Evolutionary conservation across 2,797 vertebrate genomes (phyloP), one percentile per base, ranked within the genome.

Genomic region (Tangara arthus): DNA sequence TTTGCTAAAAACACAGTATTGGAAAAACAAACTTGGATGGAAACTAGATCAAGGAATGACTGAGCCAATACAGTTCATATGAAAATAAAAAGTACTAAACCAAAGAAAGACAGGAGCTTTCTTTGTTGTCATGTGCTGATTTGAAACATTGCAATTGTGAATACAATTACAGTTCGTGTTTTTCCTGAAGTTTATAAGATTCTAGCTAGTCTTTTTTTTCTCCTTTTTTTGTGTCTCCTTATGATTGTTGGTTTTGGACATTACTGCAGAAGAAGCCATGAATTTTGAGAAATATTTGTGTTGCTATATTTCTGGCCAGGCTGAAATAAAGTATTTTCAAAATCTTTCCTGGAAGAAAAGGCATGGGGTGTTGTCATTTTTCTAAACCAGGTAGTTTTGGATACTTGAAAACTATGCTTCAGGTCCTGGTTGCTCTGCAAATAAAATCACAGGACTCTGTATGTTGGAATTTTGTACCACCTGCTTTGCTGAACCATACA

Each of bases 21-120:
- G 65, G 60, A 60, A 68, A 94, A 95, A 69, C 26, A 85, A 92
- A 89, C 90, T 78, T 82, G 78, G 79, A 68, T 82, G 90, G 87
- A 95, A 77, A 77, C 50, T 93, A 78, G 39, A 87, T 92, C 70
- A 86, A 94, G 73, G 39, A 87, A 72, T 65, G 55, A 41, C 65
- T 64, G 26, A 68, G 32, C 32, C 41, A 71, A 32, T 77, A 15
- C 4, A 52, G 46, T 80, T 85, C 21, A 27, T 37, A 65, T 37
- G 55, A 68, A 92, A 85, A 89, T 60, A 39, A 83, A 76, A 88
- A 66, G 18, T 73, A 64, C 26, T 55, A 47, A 60, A 23, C 16
- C 59, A 50, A 56, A 66, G 44, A 86, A 83, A 79, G 8, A 20
- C 12, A 50, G 24, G 39, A 83, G 8, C 10, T 76, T 89, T 90